A percentile compares a stretch with the other conserved stretches of the same genome.
phyloP scores from a whole-genome alignment of 1,140 invertebrate genomes.

The Lucilia sericata region DNA sequence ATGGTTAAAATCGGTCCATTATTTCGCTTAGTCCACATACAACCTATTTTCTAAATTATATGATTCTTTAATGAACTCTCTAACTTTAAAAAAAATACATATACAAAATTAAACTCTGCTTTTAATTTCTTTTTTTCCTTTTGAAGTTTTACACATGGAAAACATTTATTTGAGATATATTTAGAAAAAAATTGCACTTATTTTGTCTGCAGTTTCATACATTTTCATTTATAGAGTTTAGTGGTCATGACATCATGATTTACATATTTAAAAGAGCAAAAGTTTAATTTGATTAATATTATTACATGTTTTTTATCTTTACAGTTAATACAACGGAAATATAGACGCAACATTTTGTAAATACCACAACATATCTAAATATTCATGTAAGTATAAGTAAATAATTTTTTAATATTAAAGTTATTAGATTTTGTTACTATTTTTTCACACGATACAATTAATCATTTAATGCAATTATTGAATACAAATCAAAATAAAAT shows the following conservation, averaged over 20 bases:
- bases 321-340: constrained; percentile 20
- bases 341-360: constrained; percentile 9
- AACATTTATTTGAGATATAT: constrained; percentile 11
- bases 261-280: not conserved
- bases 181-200: constrained; percentile 27
- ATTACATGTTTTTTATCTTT: not conserved
- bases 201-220: constrained; percentile 6
- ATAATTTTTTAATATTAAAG: not conserved
- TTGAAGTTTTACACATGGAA: not conserved
- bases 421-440: not conserved
- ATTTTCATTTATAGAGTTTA: not conserved
- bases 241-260: not conserved
- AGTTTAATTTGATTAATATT: not conserved
- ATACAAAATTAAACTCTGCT: no score
- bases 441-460: not conserved
- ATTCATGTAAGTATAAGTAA: no score
- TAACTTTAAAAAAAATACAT: no score
- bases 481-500: not conserved
- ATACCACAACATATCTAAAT: constrained; percentile 4
- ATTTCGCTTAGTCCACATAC: no score
- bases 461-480: not conserved
- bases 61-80: no score
- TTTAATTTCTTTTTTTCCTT: not conserved
- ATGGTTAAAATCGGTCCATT: no score
- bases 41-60: no score